Evolutionary conservation across 2,113 vertebrate genomes (phyloP).

Genomic region (Serilophus lunatus): DNA sequence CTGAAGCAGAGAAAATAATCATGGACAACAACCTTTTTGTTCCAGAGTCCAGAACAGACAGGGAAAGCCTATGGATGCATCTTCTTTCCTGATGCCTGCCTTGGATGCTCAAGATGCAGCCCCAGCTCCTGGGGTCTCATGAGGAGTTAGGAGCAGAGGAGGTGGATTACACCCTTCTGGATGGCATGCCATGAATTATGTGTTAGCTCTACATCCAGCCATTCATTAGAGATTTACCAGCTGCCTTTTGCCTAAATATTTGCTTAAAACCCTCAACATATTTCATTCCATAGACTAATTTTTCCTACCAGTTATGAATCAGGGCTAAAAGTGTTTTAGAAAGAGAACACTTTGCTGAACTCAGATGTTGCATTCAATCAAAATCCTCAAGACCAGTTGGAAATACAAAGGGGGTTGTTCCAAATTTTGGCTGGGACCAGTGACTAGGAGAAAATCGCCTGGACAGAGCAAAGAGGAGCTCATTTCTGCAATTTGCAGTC

Average conservation of each 20-base stretch:
- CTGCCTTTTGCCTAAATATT: constrained; percentile 64
- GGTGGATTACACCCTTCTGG: background rate
- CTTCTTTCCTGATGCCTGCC: background rate
- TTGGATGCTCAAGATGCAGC: fast-evolving
- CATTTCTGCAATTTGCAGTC: background rate
- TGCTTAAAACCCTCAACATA: constrained; percentile 35
- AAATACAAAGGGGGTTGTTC: background rate
- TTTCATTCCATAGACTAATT: constrained; percentile 50
- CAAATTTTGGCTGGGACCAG: background rate
- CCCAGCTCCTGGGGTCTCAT: background rate
- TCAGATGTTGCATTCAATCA: background rate
- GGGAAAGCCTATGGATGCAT: background rate
- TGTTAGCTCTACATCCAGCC: background rate
- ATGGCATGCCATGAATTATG: constrained; percentile 6
- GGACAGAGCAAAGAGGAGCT: background rate
- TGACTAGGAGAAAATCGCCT: background rate
- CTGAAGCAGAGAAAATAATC: background rate
- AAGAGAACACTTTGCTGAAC: constrained; percentile 40
- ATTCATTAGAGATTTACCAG: constrained; percentile 52
- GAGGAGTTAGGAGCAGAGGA: background rate
- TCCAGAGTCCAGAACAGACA: background rate
- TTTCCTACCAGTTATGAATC: constrained; percentile 48
- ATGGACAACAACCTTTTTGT: background rate
- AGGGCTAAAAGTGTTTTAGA: constrained; percentile 20
- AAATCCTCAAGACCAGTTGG: background rate